phyloP scores from a whole-genome alignment of 2,888 invertebrate genomes.

The Melikaiella ostensackeni region DNA sequence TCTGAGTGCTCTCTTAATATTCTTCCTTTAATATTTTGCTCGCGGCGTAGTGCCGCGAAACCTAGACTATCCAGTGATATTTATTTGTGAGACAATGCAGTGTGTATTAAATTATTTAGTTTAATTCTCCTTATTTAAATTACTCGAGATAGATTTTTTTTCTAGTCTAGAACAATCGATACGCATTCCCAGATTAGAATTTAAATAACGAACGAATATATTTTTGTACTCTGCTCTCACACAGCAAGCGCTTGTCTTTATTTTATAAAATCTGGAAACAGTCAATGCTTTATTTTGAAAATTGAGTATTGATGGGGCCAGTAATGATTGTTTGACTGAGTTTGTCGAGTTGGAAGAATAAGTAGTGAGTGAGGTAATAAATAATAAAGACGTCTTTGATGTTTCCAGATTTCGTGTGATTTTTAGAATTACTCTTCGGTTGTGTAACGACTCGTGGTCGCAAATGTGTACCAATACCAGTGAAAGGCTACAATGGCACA shows the following conservation, averaged over 20 bases:
- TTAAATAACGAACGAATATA: background rate
- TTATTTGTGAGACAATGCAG: conserved; percentile 14
- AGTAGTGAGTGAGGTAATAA: background rate
- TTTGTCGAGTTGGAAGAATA: background rate
- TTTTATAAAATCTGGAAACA: background rate
- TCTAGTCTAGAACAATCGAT: conserved; percentile 25
- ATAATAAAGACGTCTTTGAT: background rate
- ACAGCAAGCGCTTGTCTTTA: background rate
- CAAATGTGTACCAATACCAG: conserved; percentile 17
- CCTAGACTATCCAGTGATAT: conserved; percentile 17
- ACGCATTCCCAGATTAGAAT: background rate
- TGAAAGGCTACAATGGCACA: conserved; percentile 26
- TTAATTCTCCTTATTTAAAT: conserved; percentile 15
- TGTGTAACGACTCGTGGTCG: conserved; percentile 25
- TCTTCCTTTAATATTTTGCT: background rate
- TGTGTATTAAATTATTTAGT: conserved; percentile 32
- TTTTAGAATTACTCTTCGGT: background rate
- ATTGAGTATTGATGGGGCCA: background rate
- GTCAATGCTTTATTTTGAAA: background rate
- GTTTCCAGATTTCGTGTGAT: conserved; percentile 12
- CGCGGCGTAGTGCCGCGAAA: background rate
- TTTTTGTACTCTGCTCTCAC: background rate
- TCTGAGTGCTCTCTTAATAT: conserved; percentile 14
- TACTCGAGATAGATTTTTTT: conserved; percentile 2
- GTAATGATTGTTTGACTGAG: background rate